Conservation (phyloP, 2,797 vertebrate genomes). For the Podargus strigoides region DNA sequence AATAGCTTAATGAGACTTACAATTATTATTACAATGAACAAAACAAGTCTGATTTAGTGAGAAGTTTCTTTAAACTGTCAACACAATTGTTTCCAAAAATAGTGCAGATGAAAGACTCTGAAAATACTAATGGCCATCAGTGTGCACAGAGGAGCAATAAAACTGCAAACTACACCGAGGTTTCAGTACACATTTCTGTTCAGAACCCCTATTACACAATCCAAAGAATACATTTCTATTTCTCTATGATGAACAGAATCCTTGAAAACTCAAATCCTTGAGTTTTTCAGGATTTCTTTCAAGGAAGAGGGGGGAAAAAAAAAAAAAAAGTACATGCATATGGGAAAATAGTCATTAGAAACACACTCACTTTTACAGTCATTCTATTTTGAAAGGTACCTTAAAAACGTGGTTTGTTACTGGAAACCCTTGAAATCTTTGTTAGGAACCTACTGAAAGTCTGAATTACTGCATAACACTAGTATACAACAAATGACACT, state of each 20-base stretch:
- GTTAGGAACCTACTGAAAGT: not conserved
- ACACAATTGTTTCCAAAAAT: not conserved
- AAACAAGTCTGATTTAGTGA: not conserved
- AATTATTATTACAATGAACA: not conserved
- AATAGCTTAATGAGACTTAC: not conserved
- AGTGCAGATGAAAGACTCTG: not conserved
- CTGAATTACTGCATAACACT: not conserved
- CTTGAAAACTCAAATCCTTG: no score
- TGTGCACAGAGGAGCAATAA: not conserved
- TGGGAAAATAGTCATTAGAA: not conserved
- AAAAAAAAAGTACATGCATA: not conserved
- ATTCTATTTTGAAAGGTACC: not conserved
- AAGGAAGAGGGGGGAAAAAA: fast-evolving
- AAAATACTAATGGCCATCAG: not conserved
- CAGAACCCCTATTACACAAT: not conserved
- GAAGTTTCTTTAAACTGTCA: not conserved
- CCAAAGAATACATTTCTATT: not conserved
- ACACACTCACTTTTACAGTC: not conserved
- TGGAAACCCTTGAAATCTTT: not conserved
- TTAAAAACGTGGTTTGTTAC: not conserved
- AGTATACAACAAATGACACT: not conserved
- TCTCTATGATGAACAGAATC: no score
- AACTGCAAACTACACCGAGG: not conserved
- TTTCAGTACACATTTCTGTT: not conserved
- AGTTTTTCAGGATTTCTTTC: not conserved